phyloP scores from a whole-genome alignment of 2,113 vertebrate genomes.

The Empidonax alnorum region DNA sequence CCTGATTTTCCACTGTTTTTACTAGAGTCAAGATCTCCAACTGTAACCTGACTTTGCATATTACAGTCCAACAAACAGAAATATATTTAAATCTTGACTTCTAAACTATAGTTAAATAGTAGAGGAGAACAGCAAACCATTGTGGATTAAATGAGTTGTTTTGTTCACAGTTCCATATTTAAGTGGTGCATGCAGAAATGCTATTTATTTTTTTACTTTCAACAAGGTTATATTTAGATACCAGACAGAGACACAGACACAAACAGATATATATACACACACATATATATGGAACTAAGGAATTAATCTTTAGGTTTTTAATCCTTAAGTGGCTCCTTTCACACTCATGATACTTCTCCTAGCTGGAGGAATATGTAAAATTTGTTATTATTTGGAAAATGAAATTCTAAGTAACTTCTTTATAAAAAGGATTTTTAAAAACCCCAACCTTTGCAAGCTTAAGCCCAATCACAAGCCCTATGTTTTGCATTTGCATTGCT shows the following conservation, averaged over 20 bases:
- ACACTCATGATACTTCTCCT: background rate
- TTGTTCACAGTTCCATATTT: background rate
- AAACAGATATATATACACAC: background rate
- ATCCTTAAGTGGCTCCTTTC: background rate
- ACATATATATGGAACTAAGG: background rate
- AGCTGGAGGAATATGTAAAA: background rate
- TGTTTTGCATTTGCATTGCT: constrained; percentile 27
- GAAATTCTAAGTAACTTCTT: background rate
- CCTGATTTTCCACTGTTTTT: background rate
- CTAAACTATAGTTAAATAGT: background rate
- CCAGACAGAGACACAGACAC: background rate
- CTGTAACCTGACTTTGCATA: background rate
- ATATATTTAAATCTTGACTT: background rate
- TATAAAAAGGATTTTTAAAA: background rate
- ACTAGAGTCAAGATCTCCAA: background rate
- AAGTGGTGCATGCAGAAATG: background rate
- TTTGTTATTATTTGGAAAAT: constrained; percentile 10
- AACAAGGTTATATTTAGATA: background rate
- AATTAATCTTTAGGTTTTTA: background rate
- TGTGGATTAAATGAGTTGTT: background rate
- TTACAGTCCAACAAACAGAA: background rate
- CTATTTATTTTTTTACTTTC: background rate
- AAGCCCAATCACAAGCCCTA: background rate
- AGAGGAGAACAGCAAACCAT: background rate
- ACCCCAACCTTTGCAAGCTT: background rate